Conservation (phyloP, 2,888 invertebrate genomes). For the Galerucella calmariensis region DNA sequence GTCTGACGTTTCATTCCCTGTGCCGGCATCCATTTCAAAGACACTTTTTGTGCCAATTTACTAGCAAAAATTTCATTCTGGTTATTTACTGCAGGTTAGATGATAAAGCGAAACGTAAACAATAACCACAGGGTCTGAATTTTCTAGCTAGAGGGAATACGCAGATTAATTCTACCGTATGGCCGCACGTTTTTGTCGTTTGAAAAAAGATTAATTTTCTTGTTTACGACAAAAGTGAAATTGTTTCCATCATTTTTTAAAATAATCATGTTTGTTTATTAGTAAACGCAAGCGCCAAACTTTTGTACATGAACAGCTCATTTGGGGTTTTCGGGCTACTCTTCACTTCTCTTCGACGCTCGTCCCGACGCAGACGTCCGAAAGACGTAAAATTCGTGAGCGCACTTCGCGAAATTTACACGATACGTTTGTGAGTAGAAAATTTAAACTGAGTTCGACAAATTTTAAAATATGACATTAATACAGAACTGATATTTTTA, state of each 20-base stretch:
- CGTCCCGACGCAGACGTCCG: slow-evolving; percentile 40
- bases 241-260: background rate
- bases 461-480: background rate
- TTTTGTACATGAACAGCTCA: slow-evolving; percentile 1
- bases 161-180: too few relatives aligned
- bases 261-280: background rate
- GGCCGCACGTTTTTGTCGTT: background rate
- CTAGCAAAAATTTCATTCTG: too few relatives aligned
- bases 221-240: background rate
- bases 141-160: too few relatives aligned
- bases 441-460: background rate
- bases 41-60: too few relatives aligned
- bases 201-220: background rate
- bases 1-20: too few relatives aligned
- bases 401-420: slow-evolving; percentile 15
- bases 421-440: slow-evolving; percentile 5
- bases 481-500: background rate
- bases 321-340: slow-evolving; percentile 22
- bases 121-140: too few relatives aligned
- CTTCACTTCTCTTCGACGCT: slow-evolving; percentile 37
- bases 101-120: too few relatives aligned
- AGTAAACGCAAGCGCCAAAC: slow-evolving; percentile 21
- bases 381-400: slow-evolving; percentile 21
- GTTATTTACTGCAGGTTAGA: too few relatives aligned
- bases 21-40: too few relatives aligned